Evolutionary conservation across 1,140 invertebrate species (phyloP).

Genomic region (Spodoptera frugiperda): DNA sequence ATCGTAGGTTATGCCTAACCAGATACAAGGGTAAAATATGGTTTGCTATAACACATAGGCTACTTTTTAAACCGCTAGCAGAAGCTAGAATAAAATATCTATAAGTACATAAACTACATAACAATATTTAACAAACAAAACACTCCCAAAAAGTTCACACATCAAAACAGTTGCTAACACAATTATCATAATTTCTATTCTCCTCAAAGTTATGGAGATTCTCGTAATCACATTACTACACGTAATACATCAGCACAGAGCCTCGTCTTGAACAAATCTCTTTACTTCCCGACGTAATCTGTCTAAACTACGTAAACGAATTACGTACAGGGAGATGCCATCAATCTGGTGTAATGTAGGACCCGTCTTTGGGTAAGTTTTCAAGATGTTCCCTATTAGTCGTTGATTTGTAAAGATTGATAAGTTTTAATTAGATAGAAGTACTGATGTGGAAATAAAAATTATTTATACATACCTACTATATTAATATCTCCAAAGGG

Average conservation of each 20-base stretch:
- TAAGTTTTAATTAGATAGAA: no score
- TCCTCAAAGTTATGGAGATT: slow-evolving; percentile 5
- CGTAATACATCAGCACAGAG: slow-evolving; percentile 30
- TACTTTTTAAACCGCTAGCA: no score
- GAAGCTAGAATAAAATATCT: no score
- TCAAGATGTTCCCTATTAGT: slow-evolving; percentile 8
- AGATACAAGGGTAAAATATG: no score
- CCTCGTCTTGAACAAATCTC: slow-evolving; percentile 42
- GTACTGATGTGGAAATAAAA: no score
- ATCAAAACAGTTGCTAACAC: neutral
- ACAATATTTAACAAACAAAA: no score
- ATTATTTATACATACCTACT: no score
- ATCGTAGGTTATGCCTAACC: no score
- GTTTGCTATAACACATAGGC: no score
- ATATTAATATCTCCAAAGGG: no score
- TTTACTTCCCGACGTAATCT: slow-evolving; percentile 43
- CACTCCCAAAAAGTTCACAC: neutral
- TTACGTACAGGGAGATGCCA: slow-evolving; percentile 26
- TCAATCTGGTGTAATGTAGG: neutral
- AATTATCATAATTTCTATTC: slow-evolving; percentile 23
- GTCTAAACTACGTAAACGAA: slow-evolving; percentile 49
- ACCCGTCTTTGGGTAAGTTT: slow-evolving; percentile 7
- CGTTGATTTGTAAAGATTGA: no score
- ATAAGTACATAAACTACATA: no score
- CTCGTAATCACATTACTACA: slow-evolving; percentile 33